Base-by-base conservation (phyloP, 2,888 invertebrate species). In the Stenichneumon culpator region DNA sequence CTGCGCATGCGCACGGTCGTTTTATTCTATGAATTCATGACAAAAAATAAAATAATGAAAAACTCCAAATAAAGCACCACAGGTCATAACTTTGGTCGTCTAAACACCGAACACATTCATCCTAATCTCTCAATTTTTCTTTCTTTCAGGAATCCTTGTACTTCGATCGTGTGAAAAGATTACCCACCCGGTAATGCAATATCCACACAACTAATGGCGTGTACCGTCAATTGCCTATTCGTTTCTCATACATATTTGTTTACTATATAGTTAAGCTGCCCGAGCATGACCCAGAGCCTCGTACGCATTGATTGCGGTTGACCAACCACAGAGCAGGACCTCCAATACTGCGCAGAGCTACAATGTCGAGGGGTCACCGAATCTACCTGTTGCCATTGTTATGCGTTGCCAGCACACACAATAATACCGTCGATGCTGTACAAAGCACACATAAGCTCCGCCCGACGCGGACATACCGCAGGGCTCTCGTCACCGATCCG, bases 131-230 rank as follows among this genome's bases (percentile, higher is more conserved):
- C 57, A 9, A 5, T 22, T 9, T 52, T n/a, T 65, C 50, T n/a
- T 44, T 81, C 36, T 89, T 90, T 36, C 94, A 96, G 96, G 96
- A 96, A 93, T 96, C 96, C 88, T 95, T 96, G 83, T 96, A 96
- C 89, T 96, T 96, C 89, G 95, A 96, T 90, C 94, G 94, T 86
- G 93, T 95, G 0, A 74, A n/a, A 54, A 82, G 82, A 47, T 68
- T 77, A 44, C 82, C 82, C 22, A 57, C 69, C 14, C 84, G 82
- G 82, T 84, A 84, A 79, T 63, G 6, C 25, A 1, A 5, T 16
- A 4, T 25, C 22, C 2, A 50, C 14, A 25, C 47, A 44, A 67
- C 54, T 22, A 78, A 73, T 73, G 6, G 25, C 16, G 25, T 44
- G 28, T 25, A 14, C 44, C 14, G 4, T 19, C 25, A 4, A 60